Conservation (phyloP, 2,797 vertebrate species). For the Poeciliopsis paucimaculata region DNA sequence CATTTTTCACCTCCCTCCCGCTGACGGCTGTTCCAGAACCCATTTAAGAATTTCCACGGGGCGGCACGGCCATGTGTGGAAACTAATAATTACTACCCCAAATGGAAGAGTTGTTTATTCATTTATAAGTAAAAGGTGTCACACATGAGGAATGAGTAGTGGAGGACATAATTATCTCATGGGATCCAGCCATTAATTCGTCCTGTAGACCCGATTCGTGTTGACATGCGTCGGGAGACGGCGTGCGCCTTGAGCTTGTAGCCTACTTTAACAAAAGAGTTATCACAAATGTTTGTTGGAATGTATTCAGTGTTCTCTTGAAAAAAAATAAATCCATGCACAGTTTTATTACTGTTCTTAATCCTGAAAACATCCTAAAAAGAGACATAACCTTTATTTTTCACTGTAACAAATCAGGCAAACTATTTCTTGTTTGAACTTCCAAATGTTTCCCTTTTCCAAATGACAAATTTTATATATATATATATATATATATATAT, state of each 20-base stretch:
- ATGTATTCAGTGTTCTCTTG: neutral
- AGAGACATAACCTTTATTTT: neutral
- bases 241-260: conserved; percentile 19
- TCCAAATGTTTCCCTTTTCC: neutral
- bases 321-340: neutral
- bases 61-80: conserved; percentile 46
- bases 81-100: conserved; percentile 67
- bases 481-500: no score
- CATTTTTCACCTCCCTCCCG: conserved; percentile 68
- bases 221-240: conserved; percentile 17
- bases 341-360: neutral
- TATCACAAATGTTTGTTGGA: neutral
- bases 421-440: neutral
- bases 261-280: conserved; percentile 47
- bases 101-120: conserved; percentile 63
- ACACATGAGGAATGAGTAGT: conserved; percentile 48
- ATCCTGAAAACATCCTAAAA: neutral
- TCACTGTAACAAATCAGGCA: neutral
- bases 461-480: neutral
- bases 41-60: conserved; percentile 69
- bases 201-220: conserved; percentile 22
- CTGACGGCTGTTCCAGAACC: conserved; percentile 69
- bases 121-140: conserved; percentile 55
- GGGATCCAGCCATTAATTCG: conserved; percentile 40
- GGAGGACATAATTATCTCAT: conserved; percentile 37